Base-by-base conservation (phyloP, 1,140 invertebrate species). In the Hylaeus anthracinus region DNA sequence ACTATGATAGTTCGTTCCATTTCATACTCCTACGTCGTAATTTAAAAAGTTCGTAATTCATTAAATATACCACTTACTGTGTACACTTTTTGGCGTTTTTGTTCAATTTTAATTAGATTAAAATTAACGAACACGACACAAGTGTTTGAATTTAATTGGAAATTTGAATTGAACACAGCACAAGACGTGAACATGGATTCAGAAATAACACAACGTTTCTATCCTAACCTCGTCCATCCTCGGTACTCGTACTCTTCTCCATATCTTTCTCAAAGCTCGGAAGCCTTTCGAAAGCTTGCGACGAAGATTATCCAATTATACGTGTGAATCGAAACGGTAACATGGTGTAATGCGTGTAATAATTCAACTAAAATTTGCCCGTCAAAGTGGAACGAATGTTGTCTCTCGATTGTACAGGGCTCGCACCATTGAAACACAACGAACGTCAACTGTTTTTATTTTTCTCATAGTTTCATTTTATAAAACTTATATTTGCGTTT, bases 1-100 rank as follows among this genome's bases (percentile, higher is more conserved):
- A 91, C 80, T 69, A 83, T 83, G 51, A 91, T 84, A 1, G 86
- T 5, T 55, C 84, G 86, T 2, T 85, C 70, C 70, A 61, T 77
- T 48, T 79, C 66, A n/a, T 37, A 5, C 37, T 45, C 61, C 83
- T 79, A 41, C 8, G 5, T 55, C 53, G n/a, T 48, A 74, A 41
- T 78, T 65, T 39, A 66, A 3, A 51, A 53, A 6, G 8, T 6
- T 48, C 26, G 26, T 26, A 26, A 26, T 26, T 26, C 26, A 26
- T 26, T 26, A 26, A 26, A 26, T 26, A 26, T 26, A 26, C 26
- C 26, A 0, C 26, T 26, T 26, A 26, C 26, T 26, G 26, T 26
- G 26, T 26, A 26, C 26, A 26, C 26, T 26, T 26, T 26, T 26
- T 26, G 26, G 26, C 26, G 26, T 26, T 26, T 26, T 26, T 26